These are phyloP conservation scores for Martes martes DNA, from an alignment of 2,113 vertebrate genomes.

Conservation along the genomic window DNA sequence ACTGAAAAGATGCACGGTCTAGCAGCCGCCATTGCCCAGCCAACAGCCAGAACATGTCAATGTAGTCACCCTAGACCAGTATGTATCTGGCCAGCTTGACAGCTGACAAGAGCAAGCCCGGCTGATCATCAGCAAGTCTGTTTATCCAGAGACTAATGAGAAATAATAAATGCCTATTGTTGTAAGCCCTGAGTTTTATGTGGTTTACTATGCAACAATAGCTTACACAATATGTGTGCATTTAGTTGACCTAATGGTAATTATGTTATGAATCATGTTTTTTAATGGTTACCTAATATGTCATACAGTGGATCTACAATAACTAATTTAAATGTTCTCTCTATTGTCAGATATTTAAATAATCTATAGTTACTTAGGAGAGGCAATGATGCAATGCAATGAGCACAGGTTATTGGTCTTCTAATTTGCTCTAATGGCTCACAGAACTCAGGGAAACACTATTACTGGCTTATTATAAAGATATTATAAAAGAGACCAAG, in stretches of 20 bases:
- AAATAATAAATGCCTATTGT: background rate
- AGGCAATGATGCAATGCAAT: background rate
- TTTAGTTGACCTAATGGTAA: background rate
- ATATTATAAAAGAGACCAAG: background rate
- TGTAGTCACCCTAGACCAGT: background rate
- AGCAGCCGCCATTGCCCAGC: background rate
- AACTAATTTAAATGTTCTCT: background rate
- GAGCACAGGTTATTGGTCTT: background rate
- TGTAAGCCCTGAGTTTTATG: background rate
- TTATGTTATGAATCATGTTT: background rate
- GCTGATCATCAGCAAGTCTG: background rate
- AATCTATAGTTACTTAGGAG: background rate
- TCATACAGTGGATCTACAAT: background rate
- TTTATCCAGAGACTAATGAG: background rate
- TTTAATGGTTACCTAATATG: background rate
- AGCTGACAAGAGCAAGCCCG: background rate
- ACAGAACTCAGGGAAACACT: background rate
- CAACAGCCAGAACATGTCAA: background rate
- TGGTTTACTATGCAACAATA: background rate
- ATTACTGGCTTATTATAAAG: background rate
- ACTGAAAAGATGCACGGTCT: background rate
- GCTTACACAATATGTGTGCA: no score
- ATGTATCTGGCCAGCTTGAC: background rate
- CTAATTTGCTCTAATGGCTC: background rate
- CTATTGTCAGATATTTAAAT: background rate